These are phyloP conservation scores for Patella depressa DNA, from an alignment of 2,888 invertebrate genomes.

Conservation along the genomic window DNA sequence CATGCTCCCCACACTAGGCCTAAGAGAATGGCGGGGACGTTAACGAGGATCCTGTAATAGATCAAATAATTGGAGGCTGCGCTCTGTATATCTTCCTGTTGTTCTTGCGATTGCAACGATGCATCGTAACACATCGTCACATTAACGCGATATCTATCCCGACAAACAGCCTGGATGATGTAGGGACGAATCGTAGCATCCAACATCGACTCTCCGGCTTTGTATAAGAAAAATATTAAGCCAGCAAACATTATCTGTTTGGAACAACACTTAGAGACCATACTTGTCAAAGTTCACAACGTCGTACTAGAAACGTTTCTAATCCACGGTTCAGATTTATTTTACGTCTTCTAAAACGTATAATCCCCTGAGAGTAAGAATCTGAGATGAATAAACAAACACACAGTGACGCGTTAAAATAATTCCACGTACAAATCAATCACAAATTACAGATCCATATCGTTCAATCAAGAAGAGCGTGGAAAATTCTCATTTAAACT, in stretches of 20 bases:
- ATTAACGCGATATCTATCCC: slow-evolving; percentile 43
- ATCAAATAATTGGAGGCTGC: slow-evolving; percentile 62
- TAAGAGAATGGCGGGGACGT: slow-evolving; percentile 63
- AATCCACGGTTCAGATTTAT: background rate
- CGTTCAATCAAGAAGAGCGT: too few species aligned
- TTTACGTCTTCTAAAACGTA: background rate
- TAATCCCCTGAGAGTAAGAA: background rate
- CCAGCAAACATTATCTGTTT: background rate
- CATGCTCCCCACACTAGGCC: slow-evolving; percentile 68
- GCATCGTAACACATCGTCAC: slow-evolving; percentile 38
- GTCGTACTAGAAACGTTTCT: too few species aligned
- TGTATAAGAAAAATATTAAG: slow-evolving; percentile 68
- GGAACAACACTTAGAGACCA: background rate
- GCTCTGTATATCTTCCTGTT: slow-evolving; percentile 44
- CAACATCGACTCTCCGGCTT: slow-evolving; percentile 68
- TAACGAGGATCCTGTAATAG: slow-evolving; percentile 59
- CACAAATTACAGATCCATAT: too few species aligned
- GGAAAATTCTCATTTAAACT: too few species aligned
- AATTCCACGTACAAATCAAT: too few species aligned
- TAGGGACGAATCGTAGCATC: slow-evolving; percentile 68
- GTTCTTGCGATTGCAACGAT: background rate
- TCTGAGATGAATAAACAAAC: too few species aligned
- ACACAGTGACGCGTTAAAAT: too few species aligned
- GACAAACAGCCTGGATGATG: slow-evolving; percentile 64
- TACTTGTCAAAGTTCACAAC: background rate